Evolutionary conservation across 2,113 vertebrate species (phyloP).

Genomic region (Carassius gibelio): DNA sequence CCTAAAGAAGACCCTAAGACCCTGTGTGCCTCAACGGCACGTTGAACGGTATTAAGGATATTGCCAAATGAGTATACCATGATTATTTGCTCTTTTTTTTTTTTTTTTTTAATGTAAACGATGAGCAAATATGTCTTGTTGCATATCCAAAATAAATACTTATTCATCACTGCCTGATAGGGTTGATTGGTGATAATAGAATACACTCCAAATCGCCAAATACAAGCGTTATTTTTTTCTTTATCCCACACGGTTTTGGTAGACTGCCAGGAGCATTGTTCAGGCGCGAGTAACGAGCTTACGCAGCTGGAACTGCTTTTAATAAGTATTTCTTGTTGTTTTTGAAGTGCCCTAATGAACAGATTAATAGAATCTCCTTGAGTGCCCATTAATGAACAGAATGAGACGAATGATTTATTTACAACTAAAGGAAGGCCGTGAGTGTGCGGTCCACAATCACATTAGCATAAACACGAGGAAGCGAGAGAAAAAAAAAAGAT

Average conservation of each 20-base stretch:
- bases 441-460: constrained; percentile 45
- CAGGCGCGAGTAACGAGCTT: constrained; percentile 71
- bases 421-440: constrained; percentile 53
- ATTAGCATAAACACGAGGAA: constrained; percentile 65
- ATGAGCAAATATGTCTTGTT: constrained; percentile 71
- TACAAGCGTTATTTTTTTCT: constrained; percentile 49
- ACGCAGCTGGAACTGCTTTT: constrained; percentile 81
- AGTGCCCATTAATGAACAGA: constrained; percentile 77
- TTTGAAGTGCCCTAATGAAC: constrained; percentile 81
- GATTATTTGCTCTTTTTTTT: neutral
- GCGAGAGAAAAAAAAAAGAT: neutral
- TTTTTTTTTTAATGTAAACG: constrained; percentile 69
- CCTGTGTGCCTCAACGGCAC: neutral
- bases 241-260: constrained; percentile 71
- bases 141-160: constrained; percentile 71
- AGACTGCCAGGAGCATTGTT: constrained; percentile 76
- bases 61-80: neutral
- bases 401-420: constrained; percentile 63
- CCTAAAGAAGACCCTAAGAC: constrained; percentile 35
- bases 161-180: constrained; percentile 75
- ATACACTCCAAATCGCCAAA: constrained; percentile 71
- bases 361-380: constrained; percentile 81
- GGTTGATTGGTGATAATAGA: constrained; percentile 69
- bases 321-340: constrained; percentile 76
- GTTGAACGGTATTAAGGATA: neutral